Conservation (phyloP, 2,113 vertebrate genomes). For the Lophius piscatorius region DNA sequence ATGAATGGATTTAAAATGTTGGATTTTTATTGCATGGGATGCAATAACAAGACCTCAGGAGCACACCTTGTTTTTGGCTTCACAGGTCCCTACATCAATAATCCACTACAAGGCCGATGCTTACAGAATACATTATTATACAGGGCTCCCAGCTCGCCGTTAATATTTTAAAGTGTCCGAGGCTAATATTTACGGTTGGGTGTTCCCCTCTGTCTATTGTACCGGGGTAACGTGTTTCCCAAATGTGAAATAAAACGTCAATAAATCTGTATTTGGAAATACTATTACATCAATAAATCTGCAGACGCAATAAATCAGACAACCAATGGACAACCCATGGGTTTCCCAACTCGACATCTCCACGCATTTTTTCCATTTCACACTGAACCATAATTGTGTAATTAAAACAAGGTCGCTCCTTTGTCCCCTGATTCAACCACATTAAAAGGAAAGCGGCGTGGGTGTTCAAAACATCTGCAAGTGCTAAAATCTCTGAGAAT, state of each 20-base stretch:
- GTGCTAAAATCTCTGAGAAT: slow-evolving; percentile 43
- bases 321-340: slow-evolving; percentile 39
- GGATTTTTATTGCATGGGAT: slow-evolving; percentile 73
- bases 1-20: slow-evolving; percentile 73
- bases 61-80: slow-evolving; percentile 81
- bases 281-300: slow-evolving; percentile 69
- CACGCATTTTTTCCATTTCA: slow-evolving; percentile 64
- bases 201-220: slow-evolving; percentile 78
- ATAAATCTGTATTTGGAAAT: slow-evolving; percentile 76
- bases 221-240: slow-evolving; percentile 73
- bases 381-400: slow-evolving; percentile 57
- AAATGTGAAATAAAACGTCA: slow-evolving; percentile 65
- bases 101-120: slow-evolving; percentile 72
- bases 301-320: slow-evolving; percentile 65
- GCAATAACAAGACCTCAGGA: slow-evolving; percentile 74
- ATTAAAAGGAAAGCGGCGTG: slow-evolving; percentile 43
- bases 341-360: slow-evolving; percentile 52
- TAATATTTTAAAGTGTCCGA: slow-evolving; percentile 74
- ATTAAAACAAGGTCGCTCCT: slow-evolving; percentile 62
- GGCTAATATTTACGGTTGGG: slow-evolving; percentile 77
- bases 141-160: slow-evolving; percentile 70
- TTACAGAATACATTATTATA: slow-evolving; percentile 72
- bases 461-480: slow-evolving; percentile 65
- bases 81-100: slow-evolving; percentile 76
- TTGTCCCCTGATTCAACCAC: slow-evolving; percentile 48